Base-by-base conservation (phyloP, 1,140 invertebrate species). In the Nymphalis io region DNA sequence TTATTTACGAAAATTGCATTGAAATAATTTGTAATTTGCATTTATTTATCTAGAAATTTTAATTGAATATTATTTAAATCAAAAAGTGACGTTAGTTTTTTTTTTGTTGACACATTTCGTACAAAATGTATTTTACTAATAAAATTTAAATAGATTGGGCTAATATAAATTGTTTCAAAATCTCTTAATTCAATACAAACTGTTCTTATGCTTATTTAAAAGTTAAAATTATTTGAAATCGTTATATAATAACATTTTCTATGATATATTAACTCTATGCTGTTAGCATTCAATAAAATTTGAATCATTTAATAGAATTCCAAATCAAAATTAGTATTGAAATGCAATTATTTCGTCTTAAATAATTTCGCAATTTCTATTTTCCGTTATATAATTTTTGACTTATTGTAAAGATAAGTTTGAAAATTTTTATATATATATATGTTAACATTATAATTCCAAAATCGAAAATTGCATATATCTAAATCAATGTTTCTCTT, bases 361-460 rank as follows among this genome's bases (percentile, higher is more conserved):
- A 58, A 58, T 66, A 58, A 66, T 66, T 58, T 58, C 20, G 53
- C 63, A 46, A 57, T 66, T 57, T 66, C 53, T 58, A 66, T 66
- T 20, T 18, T 6, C 42, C 21, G 44, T 44, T 46, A 66, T 66
- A 44, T 2, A 42, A 66, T 65, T 57, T 66, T 66, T 58, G 12
- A 66, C 63, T 59, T 66, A 53, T 66, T 46, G 21, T 5, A 46
- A 39, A n/a, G 40, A 20, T 60, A 60, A 60, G 59, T 60, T 13
- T 6, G 42, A 60, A 60, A 33, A 40, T 23, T 55, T 21, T 55
- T 53, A 23, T 27, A 1, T 27, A 27, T 8, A 33, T 33, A 33
- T 33, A 33, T 33, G 27, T 33, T 33, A 33, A 33, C 1, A 6
- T n/a, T 33, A 27, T 13, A 51, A 51, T 51, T 12, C 20, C 23